These are phyloP conservation scores for Drosophila sp. DNA, from an alignment of 1,140 invertebrate genomes.

Conservation along the genomic window DNA sequence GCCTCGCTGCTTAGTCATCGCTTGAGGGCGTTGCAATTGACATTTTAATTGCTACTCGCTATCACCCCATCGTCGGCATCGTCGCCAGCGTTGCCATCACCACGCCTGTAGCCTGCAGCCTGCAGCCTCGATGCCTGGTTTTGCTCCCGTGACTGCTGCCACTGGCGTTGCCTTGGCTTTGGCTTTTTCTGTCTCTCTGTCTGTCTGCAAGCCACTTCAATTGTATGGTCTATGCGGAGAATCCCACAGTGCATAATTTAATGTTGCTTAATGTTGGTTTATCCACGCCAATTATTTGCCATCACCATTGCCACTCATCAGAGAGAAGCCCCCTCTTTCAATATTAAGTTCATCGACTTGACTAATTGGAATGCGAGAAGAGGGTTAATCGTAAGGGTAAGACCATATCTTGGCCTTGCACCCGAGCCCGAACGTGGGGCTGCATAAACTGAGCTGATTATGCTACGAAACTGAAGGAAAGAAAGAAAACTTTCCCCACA, in stretches of 20 bases:
- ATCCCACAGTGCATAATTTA: slow-evolving; percentile 63
- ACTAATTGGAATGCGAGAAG: slow-evolving; percentile 48
- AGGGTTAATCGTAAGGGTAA: slow-evolving; percentile 24
- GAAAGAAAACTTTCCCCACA: not conserved
- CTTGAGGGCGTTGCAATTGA: slow-evolving; percentile 66
- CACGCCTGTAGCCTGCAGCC: not conserved
- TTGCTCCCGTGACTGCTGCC: slow-evolving; percentile 19
- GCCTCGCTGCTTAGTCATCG: slow-evolving; percentile 21
- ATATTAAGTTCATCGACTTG: slow-evolving; percentile 54
- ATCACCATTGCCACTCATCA: slow-evolving; percentile 5
- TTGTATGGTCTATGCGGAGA: slow-evolving; percentile 14
- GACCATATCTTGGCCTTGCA: slow-evolving; percentile 1
- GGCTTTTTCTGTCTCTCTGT: not conserved
- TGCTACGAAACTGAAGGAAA: slow-evolving; percentile 35
- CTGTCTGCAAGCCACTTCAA: slow-evolving; percentile 34
- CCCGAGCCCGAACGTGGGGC: slow-evolving; percentile 33
- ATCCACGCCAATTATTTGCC: slow-evolving; percentile 57
- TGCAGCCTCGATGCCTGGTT: slow-evolving; percentile 7
- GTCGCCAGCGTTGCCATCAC: slow-evolving; percentile 25
- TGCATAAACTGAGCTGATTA: slow-evolving; percentile 49
- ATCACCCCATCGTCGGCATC: not conserved
- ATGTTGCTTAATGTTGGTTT: slow-evolving; percentile 61
- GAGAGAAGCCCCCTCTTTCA: slow-evolving; percentile 15
- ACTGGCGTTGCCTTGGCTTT: slow-evolving; percentile 4
- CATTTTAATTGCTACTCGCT: slow-evolving; percentile 72